Evolutionary conservation across 2,797 vertebrate species (phyloP), one percentile per base, ranked within the genome.

Genomic region (Sorex maritimensis): DNA sequence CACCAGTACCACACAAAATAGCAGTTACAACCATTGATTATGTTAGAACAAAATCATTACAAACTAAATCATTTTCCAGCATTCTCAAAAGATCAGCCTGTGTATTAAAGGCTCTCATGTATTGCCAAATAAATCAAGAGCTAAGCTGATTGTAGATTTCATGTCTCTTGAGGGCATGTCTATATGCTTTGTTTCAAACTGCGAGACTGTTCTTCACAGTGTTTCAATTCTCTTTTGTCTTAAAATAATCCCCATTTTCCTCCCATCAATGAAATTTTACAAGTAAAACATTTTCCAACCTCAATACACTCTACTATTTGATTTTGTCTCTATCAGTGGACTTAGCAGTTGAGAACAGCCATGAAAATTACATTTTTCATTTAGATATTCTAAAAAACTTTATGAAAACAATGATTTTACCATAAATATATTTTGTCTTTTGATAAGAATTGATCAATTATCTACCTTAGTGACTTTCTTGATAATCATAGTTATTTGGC

Each of bases 241-340:
- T 88, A 44, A 75, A 65, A 23, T 19, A 73, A 84, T 55, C 7
- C 3, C 19, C 17, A 65, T 58, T 6, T 75, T 92, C 86, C 17
- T 38, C 17, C 2, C n/a, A 84, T 84, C 26, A 74, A 28, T 71
- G 72, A 95, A 95, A 80, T 84, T 2, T n/a, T 83, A 55, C 81
- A 75, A 12, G 92, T 91, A 86, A 95, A 86, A 21, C 84, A 34
- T 11, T 79, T 88, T 81, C 44, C 90, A 46, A 80, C 79, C 30
- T 13, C 30, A 72, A 71, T 12, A 55, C 86, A 67, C n/a, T 94
- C 8, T 1, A 63, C 4, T 74, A 55, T 71, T 75, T 75, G 15
- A 34, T 44, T 81, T 81, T 75, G 24, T 87, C 30, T 81, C 77
- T 83, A 26, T 88, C 26, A 28, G 0, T 79, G 71, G 24, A 72